These are phyloP conservation scores for Agonopterix alstromeriana DNA, from an alignment of 2,888 invertebrate genomes.

Conservation along the genomic window DNA sequence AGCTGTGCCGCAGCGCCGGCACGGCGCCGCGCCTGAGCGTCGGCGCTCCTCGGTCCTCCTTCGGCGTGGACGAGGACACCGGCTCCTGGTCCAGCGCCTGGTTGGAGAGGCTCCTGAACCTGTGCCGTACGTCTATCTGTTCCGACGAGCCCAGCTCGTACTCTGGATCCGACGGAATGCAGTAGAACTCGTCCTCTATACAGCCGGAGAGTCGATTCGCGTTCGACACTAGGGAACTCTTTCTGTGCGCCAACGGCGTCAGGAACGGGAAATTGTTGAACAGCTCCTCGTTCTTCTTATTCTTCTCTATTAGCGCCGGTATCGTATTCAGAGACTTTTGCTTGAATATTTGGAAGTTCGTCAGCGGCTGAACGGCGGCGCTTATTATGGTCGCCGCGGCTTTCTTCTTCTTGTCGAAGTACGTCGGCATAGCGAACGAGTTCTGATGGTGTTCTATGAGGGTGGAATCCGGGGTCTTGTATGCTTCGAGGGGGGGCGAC, in stretches of 20 bases:
- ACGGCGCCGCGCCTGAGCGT: slow-evolving; percentile 18
- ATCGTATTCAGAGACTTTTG: slow-evolving; percentile 70
- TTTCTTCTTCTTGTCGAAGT: slow-evolving; percentile 61
- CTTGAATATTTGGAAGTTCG: slow-evolving; percentile 66
- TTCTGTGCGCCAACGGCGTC: slow-evolving; percentile 76
- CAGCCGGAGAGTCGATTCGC: slow-evolving; percentile 55
- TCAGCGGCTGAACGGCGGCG: slow-evolving; percentile 51
- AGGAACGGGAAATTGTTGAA: slow-evolving; percentile 76
- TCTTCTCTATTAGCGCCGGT: slow-evolving; percentile 50
- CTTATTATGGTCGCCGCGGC: slow-evolving; percentile 42
- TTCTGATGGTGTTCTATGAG: slow-evolving; percentile 30
- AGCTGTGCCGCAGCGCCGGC: slow-evolving; percentile 46
- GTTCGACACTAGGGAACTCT: slow-evolving; percentile 53
- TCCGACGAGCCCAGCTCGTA: slow-evolving; percentile 29
- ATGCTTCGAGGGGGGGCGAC: slow-evolving; percentile 41
- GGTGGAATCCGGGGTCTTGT: slow-evolving; percentile 47
- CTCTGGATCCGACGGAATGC: slow-evolving; percentile 53
- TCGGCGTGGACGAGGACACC: slow-evolving; percentile 47
- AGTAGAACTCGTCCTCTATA: slow-evolving; percentile 67
- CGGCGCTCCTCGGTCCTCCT: slow-evolving; percentile 15
- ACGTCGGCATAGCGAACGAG: slow-evolving; percentile 63
- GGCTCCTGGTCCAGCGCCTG: slow-evolving; percentile 30
- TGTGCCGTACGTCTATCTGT: slow-evolving; percentile 43
- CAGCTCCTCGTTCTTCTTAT: slow-evolving; percentile 53
- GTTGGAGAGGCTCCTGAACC: slow-evolving; percentile 44